Evolutionary conservation across 2,113 vertebrate genomes (phyloP), one percentile per base, ranked within the genome.

Genomic region (Serilophus lunatus): DNA sequence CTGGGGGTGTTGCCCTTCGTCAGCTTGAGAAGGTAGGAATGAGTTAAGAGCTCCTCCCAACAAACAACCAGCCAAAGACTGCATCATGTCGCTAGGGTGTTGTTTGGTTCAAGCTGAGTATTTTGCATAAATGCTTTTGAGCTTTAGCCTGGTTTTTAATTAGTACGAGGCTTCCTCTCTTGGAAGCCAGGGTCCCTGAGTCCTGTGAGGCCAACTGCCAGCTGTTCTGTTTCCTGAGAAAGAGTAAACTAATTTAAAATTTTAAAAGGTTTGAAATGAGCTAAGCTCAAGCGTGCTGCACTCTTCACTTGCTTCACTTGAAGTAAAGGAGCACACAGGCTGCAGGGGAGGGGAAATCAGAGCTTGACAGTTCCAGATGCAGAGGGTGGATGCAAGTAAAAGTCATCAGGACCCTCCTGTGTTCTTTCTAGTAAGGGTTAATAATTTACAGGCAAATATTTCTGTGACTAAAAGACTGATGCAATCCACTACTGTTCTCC

Each of bases 161-260:
- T 95, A 95, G 74, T 76, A 44, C 59, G 82, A 69, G 38, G 74
- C 69, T 94, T 95, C 44, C 53, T 82, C 78, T 95, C 74, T 91
- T 49, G 77, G 86, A 95, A 95, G 86, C 57, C 89, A 80, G 84
- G 81, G 78, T 95, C 71, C 66, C 26, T 4, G 66, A 57, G 82
- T 77, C 90, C 86, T 93, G 38, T 66, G 91, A 95, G 91, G 87
- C 89, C 18, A 49, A 54, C 91, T 95, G 63, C 91, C 91, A 95
- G 90, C 79, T 95, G 95, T 82, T 94, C 82, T 85, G 65, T 82
- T 92, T 94, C 93, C 85, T 93, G 78, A 88, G 88, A 78, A 92
- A 94, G 79, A 85, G 68, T 57, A 92, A 96, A 95, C 70, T 75
- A 53, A 92, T 95, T 92, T 82, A 88, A 91, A 88, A 82, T 38